Percentiles rank a stretch among this genome's conserved stretches.
phyloP scores from a whole-genome alignment of 2,888 invertebrate genomes.

The Cryptocephalus moraei region DNA sequence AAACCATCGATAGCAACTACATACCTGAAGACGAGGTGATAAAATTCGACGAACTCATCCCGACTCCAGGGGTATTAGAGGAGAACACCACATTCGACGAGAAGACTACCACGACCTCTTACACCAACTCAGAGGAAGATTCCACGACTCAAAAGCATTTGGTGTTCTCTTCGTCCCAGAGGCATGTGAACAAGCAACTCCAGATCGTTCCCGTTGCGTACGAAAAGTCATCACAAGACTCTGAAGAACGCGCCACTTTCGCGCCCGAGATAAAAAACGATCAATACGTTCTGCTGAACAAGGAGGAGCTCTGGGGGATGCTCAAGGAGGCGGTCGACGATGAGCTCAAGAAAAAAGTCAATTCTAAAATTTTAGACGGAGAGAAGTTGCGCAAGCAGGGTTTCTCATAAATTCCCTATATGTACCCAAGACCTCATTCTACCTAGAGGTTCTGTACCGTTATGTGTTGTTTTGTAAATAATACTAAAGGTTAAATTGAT shows the following conservation, averaged over 20 bases:
- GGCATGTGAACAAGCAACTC: not conserved
- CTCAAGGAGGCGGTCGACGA: conserved; percentile 45
- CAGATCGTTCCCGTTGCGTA: not conserved
- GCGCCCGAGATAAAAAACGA: conserved; percentile 38
- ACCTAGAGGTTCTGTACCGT: too few relatives aligned
- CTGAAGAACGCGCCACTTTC: conserved; percentile 16
- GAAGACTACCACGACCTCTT: not conserved
- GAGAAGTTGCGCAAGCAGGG: conserved; percentile 18
- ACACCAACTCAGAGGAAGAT: not conserved
- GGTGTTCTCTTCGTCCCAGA: not conserved
- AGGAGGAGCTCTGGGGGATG: conserved; percentile 51
- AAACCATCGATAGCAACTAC: not conserved
- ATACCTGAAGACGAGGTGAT: not conserved
- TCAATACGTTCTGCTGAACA: conserved; percentile 48
- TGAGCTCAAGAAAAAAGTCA: conserved; percentile 17
- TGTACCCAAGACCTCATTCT: not conserved
- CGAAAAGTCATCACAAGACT: conserved; percentile 10
- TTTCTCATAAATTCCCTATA: conserved; percentile 15
- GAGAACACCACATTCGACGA: not conserved
- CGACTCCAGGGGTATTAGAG: not conserved
- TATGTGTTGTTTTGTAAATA: too few relatives aligned
- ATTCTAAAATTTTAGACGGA: conserved; percentile 15
- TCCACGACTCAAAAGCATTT: not conserved
- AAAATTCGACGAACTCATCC: not conserved
- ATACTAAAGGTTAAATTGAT: too few relatives aligned